Evolutionary conservation across 2,113 vertebrate genomes (phyloP), one percentile per base, ranked within the genome.

Genomic region (Gnathonemus longibarbis): DNA sequence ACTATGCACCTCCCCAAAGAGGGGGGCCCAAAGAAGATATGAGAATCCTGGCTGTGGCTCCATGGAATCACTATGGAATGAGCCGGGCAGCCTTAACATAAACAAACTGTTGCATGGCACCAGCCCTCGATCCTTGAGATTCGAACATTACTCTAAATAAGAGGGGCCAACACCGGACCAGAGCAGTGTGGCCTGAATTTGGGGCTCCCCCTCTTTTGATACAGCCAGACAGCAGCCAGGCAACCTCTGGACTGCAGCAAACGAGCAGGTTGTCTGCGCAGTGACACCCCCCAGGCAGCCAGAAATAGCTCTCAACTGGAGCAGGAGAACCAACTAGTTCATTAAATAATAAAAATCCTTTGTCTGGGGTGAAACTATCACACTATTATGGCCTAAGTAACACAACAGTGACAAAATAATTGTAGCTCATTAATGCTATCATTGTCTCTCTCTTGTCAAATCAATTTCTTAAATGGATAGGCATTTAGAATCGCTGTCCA

Each of bases 331-430:
- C 5, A 87, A 49, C 46, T 39, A 48, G 8, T 84, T 24, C 80
- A 45, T 46, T 48, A 84, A 66, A 84, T 21, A 84, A 45, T 84
- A 24, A 48, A 87, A 87, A 87, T 27, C 49, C 50, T 56, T 27
- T 35, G 85, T 87, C 49, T 87, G 9, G 15, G n/a, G 27, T 87
- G n/a, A 35, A 52, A 52, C 49, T 52, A 87, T 87, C 85, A 35
- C 45, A 48, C 17, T 31, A 53, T 87, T 53, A 48, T 53, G 27
- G 27, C 3, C 85, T 35, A 17, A 53, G 50, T 35, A 48, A 39
- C 85, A 87, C 24, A 87, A 87, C 50, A 39, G 85, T 87, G 85
- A 87, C 31, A 56, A 87, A 53, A 87, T 87, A 87, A 87, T 87
- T 53, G 50, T 87, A 53, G 19, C 35, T 52, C 24, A 56, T 56